Conservation (phyloP, 2,113 vertebrate species). For the Fregata magnificens region DNA sequence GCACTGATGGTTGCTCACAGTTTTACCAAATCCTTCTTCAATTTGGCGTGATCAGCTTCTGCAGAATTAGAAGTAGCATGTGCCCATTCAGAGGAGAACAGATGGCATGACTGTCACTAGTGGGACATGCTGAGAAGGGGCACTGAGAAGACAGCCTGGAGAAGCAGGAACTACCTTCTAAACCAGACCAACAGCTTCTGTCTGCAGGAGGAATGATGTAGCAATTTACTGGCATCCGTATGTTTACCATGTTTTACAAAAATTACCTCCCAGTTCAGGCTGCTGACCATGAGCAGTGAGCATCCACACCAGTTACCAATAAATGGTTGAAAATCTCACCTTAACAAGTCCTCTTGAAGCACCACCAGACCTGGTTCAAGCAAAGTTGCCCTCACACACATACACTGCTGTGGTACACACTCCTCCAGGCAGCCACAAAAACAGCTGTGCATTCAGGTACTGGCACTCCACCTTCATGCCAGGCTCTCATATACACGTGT, state of each 20-base stretch:
- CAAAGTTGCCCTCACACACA: neutral
- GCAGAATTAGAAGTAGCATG: neutral
- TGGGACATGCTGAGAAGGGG: neutral
- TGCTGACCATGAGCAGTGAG: neutral
- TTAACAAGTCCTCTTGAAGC: neutral
- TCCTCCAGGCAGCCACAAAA: neutral
- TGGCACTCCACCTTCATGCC: neutral
- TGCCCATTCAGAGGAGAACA: neutral
- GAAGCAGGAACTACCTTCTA: neutral
- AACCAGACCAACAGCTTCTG: neutral
- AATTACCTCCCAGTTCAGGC: neutral
- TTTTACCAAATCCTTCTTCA: neutral
- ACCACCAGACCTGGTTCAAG: neutral
- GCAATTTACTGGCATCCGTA: neutral
- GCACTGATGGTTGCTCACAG: neutral
- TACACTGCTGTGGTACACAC: neutral
- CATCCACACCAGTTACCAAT: neutral
- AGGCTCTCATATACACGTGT: fast-evolving
- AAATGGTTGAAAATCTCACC: constrained; percentile 26
- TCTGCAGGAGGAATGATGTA: neutral
- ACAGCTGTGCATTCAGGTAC: neutral
- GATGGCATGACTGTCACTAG: neutral
- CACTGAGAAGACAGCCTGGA: neutral
- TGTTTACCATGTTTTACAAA: neutral
- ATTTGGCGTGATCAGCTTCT: neutral